Evolutionary conservation across 2,888 invertebrate species (phyloP), one percentile per base, ranked within the genome.

Genomic region (Linhomoeus sp.): DNA sequence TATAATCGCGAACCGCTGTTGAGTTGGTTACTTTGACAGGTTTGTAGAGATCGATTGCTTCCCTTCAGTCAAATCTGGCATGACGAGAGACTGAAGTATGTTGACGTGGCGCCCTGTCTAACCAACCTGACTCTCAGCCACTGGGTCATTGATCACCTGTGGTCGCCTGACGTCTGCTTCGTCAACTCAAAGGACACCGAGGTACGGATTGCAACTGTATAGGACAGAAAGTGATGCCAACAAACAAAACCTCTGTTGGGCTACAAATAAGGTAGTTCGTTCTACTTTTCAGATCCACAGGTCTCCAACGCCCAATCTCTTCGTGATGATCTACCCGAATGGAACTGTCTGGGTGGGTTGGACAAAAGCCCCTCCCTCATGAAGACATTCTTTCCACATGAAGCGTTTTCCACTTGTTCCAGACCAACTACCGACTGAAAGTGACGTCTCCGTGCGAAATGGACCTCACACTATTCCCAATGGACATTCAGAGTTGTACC

Each of bases 21-120:
- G n/a, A n/a, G n/a, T n/a, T n/a, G n/a, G n/a, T n/a, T n/a, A n/a
- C n/a, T n/a, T n/a, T n/a, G n/a, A n/a, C n/a, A n/a, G n/a, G n/a
- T n/a, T n/a, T n/a, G n/a, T n/a, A n/a, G n/a, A n/a, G n/a, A n/a
- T n/a, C n/a, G n/a, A n/a, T n/a, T n/a, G n/a, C n/a, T n/a, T n/a
- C n/a, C 29, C 12, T 57, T 61, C n/a, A 56, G 56, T 20, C 44
- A 44, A 44, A 17, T 44, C 1, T 36, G 37, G 44, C 12, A 1
- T 3, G 45, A 45, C 39, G 23, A 29, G 3, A 25, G 45, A 26
- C 39, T 45, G 5, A 9, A 24, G 7, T 45, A 24, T 29, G 39
- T 26, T 5, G 5, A n/a, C 3, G 3, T 39, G 19, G 24, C 26
- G 2, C 29, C 25, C 19, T 45, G 45, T 22, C 33, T 43, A 7